Conservation (phyloP, 1,140 invertebrate genomes). For the Caenorhabditis brenneri region DNA sequence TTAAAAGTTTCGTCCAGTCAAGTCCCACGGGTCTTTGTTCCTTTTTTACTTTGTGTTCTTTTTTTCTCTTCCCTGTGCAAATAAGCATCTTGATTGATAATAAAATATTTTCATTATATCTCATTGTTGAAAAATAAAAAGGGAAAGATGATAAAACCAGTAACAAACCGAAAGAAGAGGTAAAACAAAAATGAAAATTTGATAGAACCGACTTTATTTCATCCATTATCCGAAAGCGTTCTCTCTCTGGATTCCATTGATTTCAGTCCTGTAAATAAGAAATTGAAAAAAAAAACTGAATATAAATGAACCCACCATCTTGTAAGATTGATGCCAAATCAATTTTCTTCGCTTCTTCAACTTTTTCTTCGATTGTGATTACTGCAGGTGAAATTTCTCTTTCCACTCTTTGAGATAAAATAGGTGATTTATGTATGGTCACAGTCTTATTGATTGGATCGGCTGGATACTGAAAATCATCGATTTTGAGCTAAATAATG, state of each 20-base stretch:
- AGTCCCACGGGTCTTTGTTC: not conserved
- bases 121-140: not conserved
- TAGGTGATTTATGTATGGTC: not conserved
- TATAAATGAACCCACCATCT: not conserved
- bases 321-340: slow-evolving; percentile 5
- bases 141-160: not conserved
- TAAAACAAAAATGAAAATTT: not conserved
- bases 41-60: not conserved
- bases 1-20: not conserved
- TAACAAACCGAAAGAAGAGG: not conserved
- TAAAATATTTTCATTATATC: slow-evolving; percentile 8
- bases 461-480: not conserved
- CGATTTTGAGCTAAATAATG: not conserved
- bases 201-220: not conserved
- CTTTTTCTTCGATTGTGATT: slow-evolving; percentile 12
- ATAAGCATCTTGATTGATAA: not conserved
- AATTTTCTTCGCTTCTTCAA: not conserved
- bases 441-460: not conserved
- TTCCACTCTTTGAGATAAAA: not conserved
- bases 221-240: slow-evolving; percentile 8
- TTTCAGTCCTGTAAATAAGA: not conserved
- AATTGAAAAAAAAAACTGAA: not conserved
- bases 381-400: not conserved
- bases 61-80: not conserved
- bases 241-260: slow-evolving; percentile 23